phyloP scores from a whole-genome alignment of 2,888 invertebrate species.

The Pseudoips prasinana region DNA sequence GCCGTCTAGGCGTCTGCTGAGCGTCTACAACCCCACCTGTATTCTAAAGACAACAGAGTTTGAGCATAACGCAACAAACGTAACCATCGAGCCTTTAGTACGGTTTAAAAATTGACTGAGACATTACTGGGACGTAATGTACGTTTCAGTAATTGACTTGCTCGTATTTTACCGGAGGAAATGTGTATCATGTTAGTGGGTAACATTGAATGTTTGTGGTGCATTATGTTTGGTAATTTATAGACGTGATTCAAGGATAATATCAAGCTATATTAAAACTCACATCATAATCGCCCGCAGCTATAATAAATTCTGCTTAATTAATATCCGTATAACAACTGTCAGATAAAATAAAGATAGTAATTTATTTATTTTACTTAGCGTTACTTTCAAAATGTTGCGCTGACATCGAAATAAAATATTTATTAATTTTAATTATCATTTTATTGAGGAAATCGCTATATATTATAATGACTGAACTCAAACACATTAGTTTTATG shows the following conservation, averaged over 20 bases:
- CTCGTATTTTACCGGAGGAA: slow-evolving; percentile 21
- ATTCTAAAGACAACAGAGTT: slow-evolving; percentile 29
- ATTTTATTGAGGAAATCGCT: too few relatives aligned
- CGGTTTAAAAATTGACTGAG: slow-evolving; percentile 12
- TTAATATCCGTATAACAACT: slow-evolving; percentile 14
- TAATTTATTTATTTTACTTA: slow-evolving; percentile 2
- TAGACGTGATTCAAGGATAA: slow-evolving; percentile 22
- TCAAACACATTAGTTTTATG: too few relatives aligned
- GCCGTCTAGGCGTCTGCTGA: slow-evolving; percentile 61
- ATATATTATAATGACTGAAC: too few relatives aligned
- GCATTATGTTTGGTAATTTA: slow-evolving; percentile 34
- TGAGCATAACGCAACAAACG: slow-evolving; percentile 26
- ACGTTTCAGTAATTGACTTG: slow-evolving; percentile 21
- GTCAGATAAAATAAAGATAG: slow-evolving; percentile 1
- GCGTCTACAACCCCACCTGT: slow-evolving; percentile 57
- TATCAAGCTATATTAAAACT: slow-evolving; percentile 21
- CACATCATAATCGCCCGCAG: slow-evolving; percentile 15
- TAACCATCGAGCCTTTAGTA: slow-evolving; percentile 46
- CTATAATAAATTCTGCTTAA: slow-evolving; percentile 19
- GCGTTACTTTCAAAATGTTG: too few relatives aligned
- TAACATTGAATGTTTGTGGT: slow-evolving; percentile 50
- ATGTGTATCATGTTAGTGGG: slow-evolving; percentile 41
- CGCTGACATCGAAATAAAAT: too few relatives aligned
- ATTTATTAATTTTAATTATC: too few relatives aligned
- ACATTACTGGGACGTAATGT: slow-evolving; percentile 42